These are phyloP conservation scores for Gadopsis marmoratus DNA, from an alignment of 2,797 vertebrate genomes.

Conservation along the genomic window DNA sequence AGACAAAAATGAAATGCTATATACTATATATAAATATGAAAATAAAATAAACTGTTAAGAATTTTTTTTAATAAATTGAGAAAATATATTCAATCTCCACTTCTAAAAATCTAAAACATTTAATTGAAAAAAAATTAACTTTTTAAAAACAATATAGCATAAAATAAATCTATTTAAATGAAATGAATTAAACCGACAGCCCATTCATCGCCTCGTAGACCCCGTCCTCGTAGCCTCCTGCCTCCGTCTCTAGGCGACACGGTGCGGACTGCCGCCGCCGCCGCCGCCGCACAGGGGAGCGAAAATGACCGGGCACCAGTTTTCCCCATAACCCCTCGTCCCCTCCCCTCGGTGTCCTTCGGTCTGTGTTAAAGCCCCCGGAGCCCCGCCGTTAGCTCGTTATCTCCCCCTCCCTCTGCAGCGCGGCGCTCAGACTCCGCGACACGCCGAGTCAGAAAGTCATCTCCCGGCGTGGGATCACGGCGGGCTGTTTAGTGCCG, in stretches of 20 bases:
- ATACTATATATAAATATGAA: no score
- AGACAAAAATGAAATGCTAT: no score
- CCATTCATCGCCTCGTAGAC: slow-evolving; percentile 26
- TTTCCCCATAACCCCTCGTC: not conserved
- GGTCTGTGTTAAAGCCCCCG: slow-evolving; percentile 59
- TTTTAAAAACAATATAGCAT: not conserved
- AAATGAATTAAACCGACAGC: not conserved
- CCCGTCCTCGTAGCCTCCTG: slow-evolving; percentile 41
- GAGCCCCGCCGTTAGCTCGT: slow-evolving; percentile 48
- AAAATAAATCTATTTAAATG: not conserved
- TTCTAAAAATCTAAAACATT: not conserved
- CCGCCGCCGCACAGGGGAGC: slow-evolving; percentile 36
- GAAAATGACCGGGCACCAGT: slow-evolving; percentile 34
- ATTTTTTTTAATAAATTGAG: no score
- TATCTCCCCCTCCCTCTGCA: slow-evolving; percentile 40
- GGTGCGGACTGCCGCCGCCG: slow-evolving; percentile 29
- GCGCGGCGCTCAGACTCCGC: slow-evolving; percentile 63
- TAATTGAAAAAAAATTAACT: not conserved
- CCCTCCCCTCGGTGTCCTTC: slow-evolving; percentile 28
- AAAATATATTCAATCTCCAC: no score
- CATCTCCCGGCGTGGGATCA: slow-evolving; percentile 36
- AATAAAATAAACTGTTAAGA: no score
- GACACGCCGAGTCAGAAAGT: slow-evolving; percentile 65
- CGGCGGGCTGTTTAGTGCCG: not conserved
- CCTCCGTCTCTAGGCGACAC: slow-evolving; percentile 71